Evolutionary conservation across 2,797 vertebrate species (phyloP).

Genomic region (Scomberomorus guttatus): DNA sequence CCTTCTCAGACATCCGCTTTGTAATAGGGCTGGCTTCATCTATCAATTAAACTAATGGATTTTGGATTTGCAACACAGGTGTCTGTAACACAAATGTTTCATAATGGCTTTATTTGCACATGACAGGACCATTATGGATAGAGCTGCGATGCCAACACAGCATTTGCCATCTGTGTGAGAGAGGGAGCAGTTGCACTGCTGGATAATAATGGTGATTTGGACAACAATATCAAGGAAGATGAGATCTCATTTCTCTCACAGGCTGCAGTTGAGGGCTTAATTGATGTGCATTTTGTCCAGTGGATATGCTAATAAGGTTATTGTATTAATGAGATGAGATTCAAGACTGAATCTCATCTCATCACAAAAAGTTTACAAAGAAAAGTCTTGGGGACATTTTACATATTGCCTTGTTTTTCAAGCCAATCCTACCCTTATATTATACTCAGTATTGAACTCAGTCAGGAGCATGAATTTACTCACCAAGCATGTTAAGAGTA

Average conservation of each 20-base stretch:
- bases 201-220: neutral
- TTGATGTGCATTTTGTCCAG: too few relatives aligned
- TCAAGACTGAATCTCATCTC: neutral
- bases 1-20: neutral
- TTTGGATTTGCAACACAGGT: neutral
- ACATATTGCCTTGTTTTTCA: neutral
- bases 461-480: slow-evolving; percentile 67
- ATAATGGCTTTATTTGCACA: neutral
- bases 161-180: too few relatives aligned
- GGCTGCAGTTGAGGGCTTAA: neutral
- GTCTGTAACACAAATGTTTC: neutral
- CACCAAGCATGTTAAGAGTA: slow-evolving; percentile 98
- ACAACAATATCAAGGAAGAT: neutral
- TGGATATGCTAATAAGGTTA: too few relatives aligned
- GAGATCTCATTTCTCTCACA: neutral
- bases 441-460: neutral
- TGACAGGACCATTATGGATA: too few relatives aligned
- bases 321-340: neutral
- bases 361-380: neutral
- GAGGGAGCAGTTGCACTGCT: neutral
- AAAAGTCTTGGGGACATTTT: neutral
- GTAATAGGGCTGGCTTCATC: neutral
- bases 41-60: neutral
- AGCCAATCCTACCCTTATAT: neutral
- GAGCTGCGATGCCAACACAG: too few relatives aligned